Base-by-base conservation (phyloP, 2,113 vertebrate genomes). In the Chionomys nivalis region DNA sequence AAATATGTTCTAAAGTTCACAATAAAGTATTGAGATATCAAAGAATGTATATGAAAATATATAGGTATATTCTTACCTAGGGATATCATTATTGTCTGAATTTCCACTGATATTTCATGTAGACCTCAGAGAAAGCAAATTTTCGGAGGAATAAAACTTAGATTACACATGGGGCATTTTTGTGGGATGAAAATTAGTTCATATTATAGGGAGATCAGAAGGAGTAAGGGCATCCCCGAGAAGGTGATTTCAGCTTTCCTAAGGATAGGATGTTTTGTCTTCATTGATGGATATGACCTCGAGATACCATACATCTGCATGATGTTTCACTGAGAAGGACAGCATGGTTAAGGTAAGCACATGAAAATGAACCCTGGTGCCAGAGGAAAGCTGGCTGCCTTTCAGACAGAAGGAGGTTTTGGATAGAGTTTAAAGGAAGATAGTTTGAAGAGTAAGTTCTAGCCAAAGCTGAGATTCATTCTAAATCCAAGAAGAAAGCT, bases 141-240 rank as follows among this genome's bases (percentile, higher is more conserved):
- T 82, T 88, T 58, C 75, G 66, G 14, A 93, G 28, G 12, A 68
- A 78, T 78, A 16, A 87, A 76, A 96, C 77, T 92, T 77, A 78
- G 1, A 16, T 83, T 89, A 77, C 3, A 39, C 14, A 75, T 21
- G 81, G 42, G 10, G 58, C 1, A 17, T 36, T 92, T 44, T 19
- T 12, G 66, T 44, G 14, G 10, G 19, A 3, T 89, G 23, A 49
- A 12, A 95, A 61, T 33, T 55, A n/a, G 49, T 63, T 47, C 16
- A 7, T 33, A 65, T 44, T 5, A 36, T 0, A n/a, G 0, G 0
- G 11, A 2, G 90, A 1, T 21, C 10, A 23, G 61, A 89, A 90
- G 36, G 36, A 63, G n/a, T 33, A 7, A 61, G 23, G 26, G 23
- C 1, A 47, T 5, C 42, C 49, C 85, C 4, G 13, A 68, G 0